Percentiles rank a stretch among this genome's conserved stretches.
Conservation (phyloP, 2,797 vertebrate genomes). For the Myotis findleyi region DNA sequence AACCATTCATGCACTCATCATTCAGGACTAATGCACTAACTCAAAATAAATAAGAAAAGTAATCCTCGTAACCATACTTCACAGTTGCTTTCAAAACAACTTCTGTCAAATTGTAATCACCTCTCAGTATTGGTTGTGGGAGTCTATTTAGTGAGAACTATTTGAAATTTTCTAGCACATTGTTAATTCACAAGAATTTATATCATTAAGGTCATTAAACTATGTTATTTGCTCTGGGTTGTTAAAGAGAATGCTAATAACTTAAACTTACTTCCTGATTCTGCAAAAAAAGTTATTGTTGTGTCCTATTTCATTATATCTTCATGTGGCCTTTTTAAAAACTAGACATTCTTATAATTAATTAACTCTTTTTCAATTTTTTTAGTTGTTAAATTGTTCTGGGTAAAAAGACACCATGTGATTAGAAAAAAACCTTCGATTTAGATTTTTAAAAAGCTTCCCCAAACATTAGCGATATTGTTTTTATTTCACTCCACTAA, state of each 20-base stretch:
- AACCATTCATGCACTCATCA: not conserved
- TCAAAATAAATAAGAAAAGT: not conserved
- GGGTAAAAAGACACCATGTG: not conserved
- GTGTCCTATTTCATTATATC: not conserved
- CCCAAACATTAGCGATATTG: not conserved
- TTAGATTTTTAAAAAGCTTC: constrained; percentile 1
- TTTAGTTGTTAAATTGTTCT: constrained; percentile 13
- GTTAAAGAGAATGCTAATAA: constrained; percentile 37
- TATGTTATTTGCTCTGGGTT: constrained; percentile 40
- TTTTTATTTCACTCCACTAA: not conserved
- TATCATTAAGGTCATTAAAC: constrained; percentile 42
- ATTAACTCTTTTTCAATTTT: constrained; percentile 15
- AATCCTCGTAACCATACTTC: not conserved
- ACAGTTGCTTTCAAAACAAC: constrained; percentile 20
- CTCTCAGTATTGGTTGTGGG: not conserved
- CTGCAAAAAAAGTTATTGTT: not conserved
- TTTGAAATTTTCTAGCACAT: constrained; percentile 47
- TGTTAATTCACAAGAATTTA: constrained; percentile 53
- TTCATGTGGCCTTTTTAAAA: constrained; percentile 26
- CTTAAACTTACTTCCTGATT: not conserved
- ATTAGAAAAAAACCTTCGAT: not conserved
- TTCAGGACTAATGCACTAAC: not conserved
- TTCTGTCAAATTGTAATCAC: not conserved
- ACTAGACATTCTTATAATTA: not conserved
- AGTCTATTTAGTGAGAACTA: constrained; percentile 22